phyloP scores from a whole-genome alignment of 1,140 invertebrate species.

The Bombus ignitus region DNA sequence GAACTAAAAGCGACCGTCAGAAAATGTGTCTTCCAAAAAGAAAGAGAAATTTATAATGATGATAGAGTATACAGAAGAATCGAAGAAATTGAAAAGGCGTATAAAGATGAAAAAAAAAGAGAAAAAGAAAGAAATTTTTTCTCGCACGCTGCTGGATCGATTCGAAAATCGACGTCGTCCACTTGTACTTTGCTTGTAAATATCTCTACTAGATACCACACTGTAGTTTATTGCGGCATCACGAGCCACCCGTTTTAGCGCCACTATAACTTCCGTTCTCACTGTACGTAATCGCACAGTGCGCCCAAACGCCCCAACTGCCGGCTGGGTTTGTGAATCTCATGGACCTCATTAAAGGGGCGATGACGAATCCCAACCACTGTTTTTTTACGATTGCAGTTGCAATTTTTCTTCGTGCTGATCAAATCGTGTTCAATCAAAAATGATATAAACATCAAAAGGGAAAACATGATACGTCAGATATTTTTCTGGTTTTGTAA shows the following conservation, averaged over 20 bases:
- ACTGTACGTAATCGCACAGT: conserved; percentile 72
- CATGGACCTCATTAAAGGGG: conserved; percentile 81
- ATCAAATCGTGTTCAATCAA: neutral
- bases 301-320: conserved; percentile 77
- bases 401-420: neutral
- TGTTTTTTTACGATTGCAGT: neutral
- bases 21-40: conserved; percentile 95
- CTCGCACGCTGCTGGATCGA: conserved; percentile 23
- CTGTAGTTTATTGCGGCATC: conserved; percentile 77
- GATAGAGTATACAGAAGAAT: neutral
- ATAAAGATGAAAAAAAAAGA: too few relatives aligned
- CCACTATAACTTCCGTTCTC: conserved; percentile 74
- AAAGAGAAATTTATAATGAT: neutral
- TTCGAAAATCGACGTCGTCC: conserved; percentile 36
- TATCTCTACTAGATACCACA: conserved; percentile 77
- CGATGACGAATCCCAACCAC: conserved; percentile 73
- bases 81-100: neutral
- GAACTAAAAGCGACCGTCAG: conserved; percentile 82
- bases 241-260: conserved; percentile 71
- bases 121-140: neutral
- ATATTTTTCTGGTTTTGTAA: neutral
- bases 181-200: conserved; percentile 78
- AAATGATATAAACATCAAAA: neutral
- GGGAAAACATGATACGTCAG: too few relatives aligned
- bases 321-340: conserved; percentile 79